Base-by-base conservation (phyloP, 2,797 vertebrate genomes). In the Girardinus metallicus region DNA sequence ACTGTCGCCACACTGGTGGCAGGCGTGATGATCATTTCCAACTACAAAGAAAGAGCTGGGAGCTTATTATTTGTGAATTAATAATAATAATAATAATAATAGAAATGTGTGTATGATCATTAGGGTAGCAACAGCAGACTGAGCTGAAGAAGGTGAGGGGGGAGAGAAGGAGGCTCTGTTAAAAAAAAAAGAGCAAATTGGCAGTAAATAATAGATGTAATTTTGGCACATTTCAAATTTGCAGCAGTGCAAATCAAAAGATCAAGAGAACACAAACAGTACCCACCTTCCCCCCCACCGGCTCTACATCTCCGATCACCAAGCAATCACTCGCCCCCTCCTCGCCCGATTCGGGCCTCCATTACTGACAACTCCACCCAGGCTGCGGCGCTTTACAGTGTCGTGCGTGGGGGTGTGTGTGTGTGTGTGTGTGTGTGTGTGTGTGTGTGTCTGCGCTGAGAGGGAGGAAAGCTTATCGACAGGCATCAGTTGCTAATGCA, bases 201-300 rank as follows among this genome's bases (percentile, higher is more conserved):
- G 93, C 94, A 95, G 92, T 95, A 94, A 96, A 96, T 95, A 95
- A 95, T 95, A 94, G 94, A 95, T 96, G 92, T 89, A 88, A 93
- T 94, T 95, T 93, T 95, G 95, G 94, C 94, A 94, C 92, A 94
- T 95, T 94, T 95, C 87, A 94, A 93, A 95, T 93, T 92, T 93
- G 90, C 92, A 92, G 92, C 92, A 93, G 91, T 90, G 91, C 84
- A 96, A 94, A 94, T 93, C 91, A 94, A 94, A 94, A 95, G 94
- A 95, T 95, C 93, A 96, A 96, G 94, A 93, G 93, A 93, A 94
- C 92, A 92, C 85, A 92, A 93, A 93, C 92, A 93, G 85, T 73
- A 79, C 76, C 86, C 76, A 83, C 57, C 88, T 77, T 26, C n/a
- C 55, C 3, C 57, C 57, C 15, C 82, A 13, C 78, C 86, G 91